Evolutionary conservation across 2,113 vertebrate species (phyloP).

Genomic region (Eleginops maclovinus): DNA sequence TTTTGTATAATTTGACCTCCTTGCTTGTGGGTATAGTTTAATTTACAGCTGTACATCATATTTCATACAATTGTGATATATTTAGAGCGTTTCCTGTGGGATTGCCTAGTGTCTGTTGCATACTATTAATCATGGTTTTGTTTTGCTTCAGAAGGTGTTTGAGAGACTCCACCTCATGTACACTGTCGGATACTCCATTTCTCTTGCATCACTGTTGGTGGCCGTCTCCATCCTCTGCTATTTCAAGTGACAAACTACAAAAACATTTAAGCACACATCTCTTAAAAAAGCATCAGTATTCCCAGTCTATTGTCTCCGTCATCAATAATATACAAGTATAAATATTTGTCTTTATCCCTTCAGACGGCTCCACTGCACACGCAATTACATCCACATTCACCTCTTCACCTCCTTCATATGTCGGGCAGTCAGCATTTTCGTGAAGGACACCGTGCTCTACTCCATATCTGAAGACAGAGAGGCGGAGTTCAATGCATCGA

Average conservation of each 20-base stretch:
- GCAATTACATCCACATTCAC: slow-evolving; percentile 94
- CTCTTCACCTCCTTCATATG: slow-evolving; percentile 93
- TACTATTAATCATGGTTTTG: slow-evolving; percentile 11
- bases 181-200: slow-evolving; percentile 91
- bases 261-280: background rate
- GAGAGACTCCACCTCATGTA: slow-evolving; percentile 92
- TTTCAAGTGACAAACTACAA: slow-evolving; percentile 96
- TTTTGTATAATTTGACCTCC: too few relatives aligned
- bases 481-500: slow-evolving; percentile 64
- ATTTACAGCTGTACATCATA: too few relatives aligned
- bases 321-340: background rate
- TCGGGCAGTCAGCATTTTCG: slow-evolving; percentile 90
- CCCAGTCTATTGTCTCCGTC: background rate
- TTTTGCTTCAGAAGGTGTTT: slow-evolving; percentile 87
- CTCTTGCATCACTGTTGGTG: slow-evolving; percentile 86
- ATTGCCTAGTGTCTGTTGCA: background rate
- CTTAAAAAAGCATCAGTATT: background rate
- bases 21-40: too few relatives aligned
- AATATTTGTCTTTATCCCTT: background rate
- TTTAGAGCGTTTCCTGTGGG: too few relatives aligned
- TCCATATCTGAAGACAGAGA: slow-evolving; percentile 62
- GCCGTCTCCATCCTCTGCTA: slow-evolving; percentile 91
- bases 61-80: too few relatives aligned
- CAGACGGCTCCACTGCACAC: slow-evolving; percentile 92
- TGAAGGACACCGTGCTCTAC: slow-evolving; percentile 91